A percentile compares a stretch with the other conserved stretches of the same genome.
phyloP scores from a whole-genome alignment of 2,113 vertebrate species.

The Myxocyprinus asiaticus region DNA sequence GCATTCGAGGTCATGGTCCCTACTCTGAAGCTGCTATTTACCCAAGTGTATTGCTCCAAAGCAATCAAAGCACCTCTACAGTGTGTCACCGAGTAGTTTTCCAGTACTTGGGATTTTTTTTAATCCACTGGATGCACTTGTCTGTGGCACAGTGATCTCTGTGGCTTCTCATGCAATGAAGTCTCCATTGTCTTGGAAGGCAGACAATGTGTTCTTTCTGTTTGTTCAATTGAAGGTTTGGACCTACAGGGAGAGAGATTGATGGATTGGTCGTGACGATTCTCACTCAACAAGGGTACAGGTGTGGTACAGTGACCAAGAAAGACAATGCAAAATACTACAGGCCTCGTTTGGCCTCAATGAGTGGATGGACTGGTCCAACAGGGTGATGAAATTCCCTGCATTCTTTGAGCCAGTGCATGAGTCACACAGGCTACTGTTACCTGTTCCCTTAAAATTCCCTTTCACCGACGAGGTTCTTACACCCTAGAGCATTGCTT shows the following conservation, averaged over 20 bases:
- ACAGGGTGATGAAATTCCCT: constrained; percentile 47
- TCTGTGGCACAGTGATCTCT: not conserved
- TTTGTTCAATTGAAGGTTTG: constrained; percentile 2
- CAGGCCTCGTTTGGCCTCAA: not conserved
- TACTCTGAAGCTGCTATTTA: constrained; percentile 1
- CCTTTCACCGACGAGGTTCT: constrained; percentile 28
- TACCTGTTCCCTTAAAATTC: constrained; percentile 24
- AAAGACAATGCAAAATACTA: not conserved
- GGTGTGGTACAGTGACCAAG: constrained; percentile 12
- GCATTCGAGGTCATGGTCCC: not conserved
- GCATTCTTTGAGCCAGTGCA: not conserved
- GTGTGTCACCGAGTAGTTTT: not conserved
- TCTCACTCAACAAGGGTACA: not conserved
- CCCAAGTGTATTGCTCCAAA: not conserved
- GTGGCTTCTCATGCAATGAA: not conserved
- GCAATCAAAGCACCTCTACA: not conserved
- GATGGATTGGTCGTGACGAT: constrained; percentile 1
- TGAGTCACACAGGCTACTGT: constrained; percentile 45
- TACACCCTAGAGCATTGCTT: not conserved
- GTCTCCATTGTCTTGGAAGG: constrained; percentile 18
- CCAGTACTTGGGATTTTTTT: not conserved
- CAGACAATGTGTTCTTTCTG: constrained; percentile 4
- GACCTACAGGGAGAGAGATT: not conserved
- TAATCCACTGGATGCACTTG: not conserved
- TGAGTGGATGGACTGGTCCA: constrained; percentile 41